These are phyloP conservation scores for Mythimna lalbum DNA, from an alignment of 2,888 invertebrate species.

Conservation along the genomic window DNA sequence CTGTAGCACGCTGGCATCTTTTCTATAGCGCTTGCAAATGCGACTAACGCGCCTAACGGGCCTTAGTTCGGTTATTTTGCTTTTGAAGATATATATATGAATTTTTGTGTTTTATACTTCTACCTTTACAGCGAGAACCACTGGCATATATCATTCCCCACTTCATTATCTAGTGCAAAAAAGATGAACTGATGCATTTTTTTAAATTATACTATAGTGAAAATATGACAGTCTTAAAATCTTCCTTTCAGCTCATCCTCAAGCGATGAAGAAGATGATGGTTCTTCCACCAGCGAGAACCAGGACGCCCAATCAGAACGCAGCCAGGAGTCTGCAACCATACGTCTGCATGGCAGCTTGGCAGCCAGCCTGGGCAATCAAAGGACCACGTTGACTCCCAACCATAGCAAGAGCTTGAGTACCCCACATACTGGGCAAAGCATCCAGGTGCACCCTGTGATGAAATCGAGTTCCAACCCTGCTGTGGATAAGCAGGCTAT, in stretches of 20 bases:
- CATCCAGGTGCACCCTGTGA: conserved; percentile 85
- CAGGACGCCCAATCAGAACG: conserved; percentile 84
- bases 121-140: too few relatives aligned
- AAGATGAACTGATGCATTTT: too few relatives aligned
- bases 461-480: conserved; percentile 88
- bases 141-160: too few relatives aligned
- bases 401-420: conserved; percentile 86
- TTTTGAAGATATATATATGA: too few relatives aligned
- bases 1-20: too few relatives aligned
- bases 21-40: too few relatives aligned
- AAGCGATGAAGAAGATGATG: conserved; percentile 92
- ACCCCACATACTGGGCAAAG: conserved; percentile 85
- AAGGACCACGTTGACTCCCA: conserved; percentile 77
- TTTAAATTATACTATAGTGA: too few relatives aligned
- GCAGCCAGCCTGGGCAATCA: conserved; percentile 72
- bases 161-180: too few relatives aligned
- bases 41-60: too few relatives aligned
- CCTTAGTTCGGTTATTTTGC: too few relatives aligned
- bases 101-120: too few relatives aligned
- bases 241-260: conserved; percentile 92
- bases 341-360: conserved; percentile 73
- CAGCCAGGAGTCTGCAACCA: conserved; percentile 81
- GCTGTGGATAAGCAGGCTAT: conserved; percentile 89
- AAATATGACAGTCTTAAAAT: too few relatives aligned
- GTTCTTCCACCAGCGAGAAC: conserved; percentile 87